A percentile compares a stretch with the other conserved stretches of the same genome.
phyloP scores from a whole-genome alignment of 2,888 invertebrate species.

The Nineta flava region DNA sequence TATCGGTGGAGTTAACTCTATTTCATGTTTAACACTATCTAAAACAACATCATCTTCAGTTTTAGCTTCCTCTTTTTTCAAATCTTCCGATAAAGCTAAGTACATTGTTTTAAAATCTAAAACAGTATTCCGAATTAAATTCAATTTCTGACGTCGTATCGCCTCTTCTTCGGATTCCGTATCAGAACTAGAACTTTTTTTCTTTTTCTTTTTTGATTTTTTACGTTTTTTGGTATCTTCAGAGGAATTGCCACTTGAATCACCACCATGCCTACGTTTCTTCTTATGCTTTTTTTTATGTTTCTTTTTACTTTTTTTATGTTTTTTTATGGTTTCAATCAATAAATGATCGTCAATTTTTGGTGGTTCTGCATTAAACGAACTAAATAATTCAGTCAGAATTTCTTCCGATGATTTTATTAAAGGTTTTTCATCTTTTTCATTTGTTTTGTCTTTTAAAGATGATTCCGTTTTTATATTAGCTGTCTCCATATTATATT shows the following conservation, averaged over 20 bases:
- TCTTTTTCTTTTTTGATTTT: conserved; percentile 29
- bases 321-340: conserved; percentile 31
- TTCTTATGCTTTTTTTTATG: conserved; percentile 41
- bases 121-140: background rate
- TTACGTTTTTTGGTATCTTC: conserved; percentile 11
- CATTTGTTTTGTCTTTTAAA: background rate
- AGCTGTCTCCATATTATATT: too few relatives aligned
- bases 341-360: conserved; percentile 19
- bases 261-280: conserved; percentile 25
- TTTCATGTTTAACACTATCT: conserved; percentile 11
- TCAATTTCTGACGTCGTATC: conserved; percentile 2
- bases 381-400: conserved; percentile 64
- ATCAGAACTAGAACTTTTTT: conserved; percentile 19
- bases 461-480: too few relatives aligned
- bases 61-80: background rate
- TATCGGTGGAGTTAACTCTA: conserved; percentile 10
- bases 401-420: conserved; percentile 63
- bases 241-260: conserved; percentile 16
- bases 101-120: background rate
- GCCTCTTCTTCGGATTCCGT: conserved; percentile 6
- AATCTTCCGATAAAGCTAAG: background rate
- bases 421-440: conserved; percentile 16
- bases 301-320: conserved; percentile 42
- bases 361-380: conserved; percentile 58
- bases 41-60: conserved; percentile 10